Base-by-base conservation (phyloP, 2,113 vertebrate species). In the Istiophorus platypterus region DNA sequence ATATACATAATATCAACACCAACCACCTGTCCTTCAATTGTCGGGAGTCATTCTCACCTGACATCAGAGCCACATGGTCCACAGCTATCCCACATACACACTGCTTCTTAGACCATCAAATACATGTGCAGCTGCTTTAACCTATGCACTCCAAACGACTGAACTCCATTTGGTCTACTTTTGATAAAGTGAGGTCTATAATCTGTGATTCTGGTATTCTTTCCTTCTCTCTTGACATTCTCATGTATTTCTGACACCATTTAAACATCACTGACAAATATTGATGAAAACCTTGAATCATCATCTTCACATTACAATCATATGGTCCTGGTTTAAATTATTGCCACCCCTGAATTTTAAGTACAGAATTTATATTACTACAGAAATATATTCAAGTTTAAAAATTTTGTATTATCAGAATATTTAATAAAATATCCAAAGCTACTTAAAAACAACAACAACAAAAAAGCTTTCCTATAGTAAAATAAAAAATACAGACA, bases 31-130 rank as follows among this genome's bases (percentile, higher is more conserved):
- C 64, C 74, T 79, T 64, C 7, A 6, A 73, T 69, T 72, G 83
- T 61, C 80, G 62, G 34, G 27, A 76, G 56, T 81, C 71, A 26
- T 75, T 57, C 73, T 70, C 82, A 78, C 69, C 68, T 82, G 49
- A 82, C 66, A 84, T 82, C 78, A 71, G 47, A 73, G 58, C 29
- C 63, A 37, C 41, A n/a, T 65, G 51, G 63, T 59, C n/a, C 56
- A 61, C 52, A 69, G 72, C 57, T 41, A 59, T 13, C 22, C 14
- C 34, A 41, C 45, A 76, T 29, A 64, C 3, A 54, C 37, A 42
- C 31, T 34, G 26, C 31, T 34, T 27, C 51, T 27, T 8, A 18
- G 51, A 11, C n/a, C n/a, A 58, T 2, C n/a, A 20, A 18, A 14
- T 7, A 52, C 49, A 24, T 15, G 34, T 31, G 29, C 51, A 37